phyloP scores from a whole-genome alignment of 2,888 invertebrate species.

The Ichneumoninae sp. region DNA sequence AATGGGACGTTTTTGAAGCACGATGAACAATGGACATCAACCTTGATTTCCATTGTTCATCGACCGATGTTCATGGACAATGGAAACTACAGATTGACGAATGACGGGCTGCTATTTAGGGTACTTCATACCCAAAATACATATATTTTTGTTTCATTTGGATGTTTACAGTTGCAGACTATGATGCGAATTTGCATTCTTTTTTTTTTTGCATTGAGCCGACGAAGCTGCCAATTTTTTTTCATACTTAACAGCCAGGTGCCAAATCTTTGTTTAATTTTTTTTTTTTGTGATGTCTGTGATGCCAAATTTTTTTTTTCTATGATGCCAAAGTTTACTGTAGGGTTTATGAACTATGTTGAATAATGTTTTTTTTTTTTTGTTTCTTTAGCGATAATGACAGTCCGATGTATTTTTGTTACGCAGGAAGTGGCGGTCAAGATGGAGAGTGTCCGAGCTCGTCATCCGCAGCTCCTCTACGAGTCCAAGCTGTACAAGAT shows the following conservation, averaged over 20 bases:
- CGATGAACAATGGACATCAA: too few species aligned
- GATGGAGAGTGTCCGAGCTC: conserved; percentile 97
- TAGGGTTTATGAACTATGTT: background rate
- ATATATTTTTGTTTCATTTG: too few species aligned
- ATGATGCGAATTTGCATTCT: too few species aligned
- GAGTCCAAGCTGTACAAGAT: conserved; percentile 99
- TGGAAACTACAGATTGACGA: too few species aligned
- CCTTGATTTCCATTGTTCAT: too few species aligned
- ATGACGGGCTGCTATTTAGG: too few species aligned
- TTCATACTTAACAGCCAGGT: background rate
- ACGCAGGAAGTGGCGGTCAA: conserved; percentile 98
- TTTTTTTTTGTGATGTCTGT: background rate
- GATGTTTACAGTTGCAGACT: too few species aligned
- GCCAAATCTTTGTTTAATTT: background rate
- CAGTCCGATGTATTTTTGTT: background rate
- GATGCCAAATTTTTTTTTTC: background rate
- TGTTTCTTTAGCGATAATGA: background rate
- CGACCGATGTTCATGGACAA: too few species aligned
- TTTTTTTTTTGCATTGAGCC: too few species aligned
- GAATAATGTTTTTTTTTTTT: conserved; percentile 63
- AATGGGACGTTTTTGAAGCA: too few species aligned
- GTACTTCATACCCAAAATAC: too few species aligned
- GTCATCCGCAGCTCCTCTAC: conserved; percentile 99
- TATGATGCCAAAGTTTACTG: too few species aligned
- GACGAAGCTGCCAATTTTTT: background rate